Base-by-base conservation (phyloP, 2,888 invertebrate species). In the Antheraea yamamai region DNA sequence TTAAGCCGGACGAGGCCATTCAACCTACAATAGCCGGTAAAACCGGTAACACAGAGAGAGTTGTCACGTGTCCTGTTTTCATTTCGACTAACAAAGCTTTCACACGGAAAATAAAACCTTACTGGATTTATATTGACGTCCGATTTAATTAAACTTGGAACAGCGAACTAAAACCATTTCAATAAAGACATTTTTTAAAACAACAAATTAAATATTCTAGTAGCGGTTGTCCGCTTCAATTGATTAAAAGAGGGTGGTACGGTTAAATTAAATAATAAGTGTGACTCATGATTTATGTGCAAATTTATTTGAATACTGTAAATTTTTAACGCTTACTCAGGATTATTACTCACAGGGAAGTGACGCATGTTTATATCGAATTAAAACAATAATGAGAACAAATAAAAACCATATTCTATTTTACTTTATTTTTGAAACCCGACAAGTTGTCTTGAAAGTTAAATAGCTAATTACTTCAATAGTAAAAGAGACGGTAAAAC, bases 1-100 rank as follows among this genome's bases (percentile, higher is more conserved):
- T 82, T 87, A 89, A 88, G 89, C 85, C 81, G 52, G 35, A 39
- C 73, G 10, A 52, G 51, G 35, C 80, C 39, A 70, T 70, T 70
- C 70, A 77, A 76, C 76, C 79, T 81, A 84, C 82, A 84, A 83
- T 83, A 78, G 83, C 75, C 74, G 75, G 68, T 74, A 72, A 72
- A 74, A 70, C 35, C 68, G 39, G 35, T 70, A 70, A 70, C 39
- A 70, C 70, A 39, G n/a, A 20, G 20, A 70, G 39, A 39, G 39
- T 39, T 70, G 70, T 39, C 70, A 70, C 35, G 39, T 70, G 20
- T 35, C 26, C 39, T 70, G 68, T 73, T 76, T 66, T 73, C 73
- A 75, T 73, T 23, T 26, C 64, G 30, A 30, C 64, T 66, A 66
- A 30, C 26, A 30, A 16, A 26, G 26, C 14, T 26, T 66, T 16